Conservation (phyloP, 2,797 vertebrate genomes). For the Acanthopagrus latus region DNA sequence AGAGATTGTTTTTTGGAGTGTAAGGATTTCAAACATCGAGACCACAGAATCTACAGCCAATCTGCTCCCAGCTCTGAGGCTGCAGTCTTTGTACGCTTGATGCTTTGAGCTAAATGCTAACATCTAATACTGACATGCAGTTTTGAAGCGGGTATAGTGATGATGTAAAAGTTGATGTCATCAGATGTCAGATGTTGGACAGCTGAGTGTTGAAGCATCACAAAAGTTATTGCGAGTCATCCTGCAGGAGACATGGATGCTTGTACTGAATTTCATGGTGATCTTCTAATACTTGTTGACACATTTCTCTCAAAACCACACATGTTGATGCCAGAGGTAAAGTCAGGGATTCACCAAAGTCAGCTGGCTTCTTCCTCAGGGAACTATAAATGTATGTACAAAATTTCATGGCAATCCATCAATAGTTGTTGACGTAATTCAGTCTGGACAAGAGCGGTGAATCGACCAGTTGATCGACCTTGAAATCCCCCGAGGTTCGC, state of each 20-base stretch:
- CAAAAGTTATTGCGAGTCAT: not conserved
- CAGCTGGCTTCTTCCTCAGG: not conserved
- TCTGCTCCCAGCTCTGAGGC: not conserved
- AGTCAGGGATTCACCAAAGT: not conserved
- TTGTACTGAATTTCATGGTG: not conserved
- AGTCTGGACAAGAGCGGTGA: not conserved
- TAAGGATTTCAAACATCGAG: not conserved
- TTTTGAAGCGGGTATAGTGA: not conserved
- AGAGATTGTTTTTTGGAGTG: not conserved
- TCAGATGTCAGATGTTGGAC: not conserved
- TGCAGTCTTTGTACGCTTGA: no score
- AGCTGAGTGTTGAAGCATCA: not conserved
- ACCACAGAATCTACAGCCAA: not conserved
- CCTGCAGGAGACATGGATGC: no score
- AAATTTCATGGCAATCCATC: not conserved
- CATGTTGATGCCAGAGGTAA: not conserved
- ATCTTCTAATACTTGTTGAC: not conserved
- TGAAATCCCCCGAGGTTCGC: not conserved
- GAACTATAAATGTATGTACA: not conserved
- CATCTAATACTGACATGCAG: not conserved
- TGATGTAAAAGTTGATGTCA: not conserved
- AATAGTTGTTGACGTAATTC: constrained; percentile 2
- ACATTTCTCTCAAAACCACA: constrained; percentile 4
- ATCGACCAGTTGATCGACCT: not conserved
- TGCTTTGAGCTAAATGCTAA: not conserved